Evolutionary conservation across 2,113 vertebrate genomes (phyloP).

Genomic region (Bujurquina vittata): DNA sequence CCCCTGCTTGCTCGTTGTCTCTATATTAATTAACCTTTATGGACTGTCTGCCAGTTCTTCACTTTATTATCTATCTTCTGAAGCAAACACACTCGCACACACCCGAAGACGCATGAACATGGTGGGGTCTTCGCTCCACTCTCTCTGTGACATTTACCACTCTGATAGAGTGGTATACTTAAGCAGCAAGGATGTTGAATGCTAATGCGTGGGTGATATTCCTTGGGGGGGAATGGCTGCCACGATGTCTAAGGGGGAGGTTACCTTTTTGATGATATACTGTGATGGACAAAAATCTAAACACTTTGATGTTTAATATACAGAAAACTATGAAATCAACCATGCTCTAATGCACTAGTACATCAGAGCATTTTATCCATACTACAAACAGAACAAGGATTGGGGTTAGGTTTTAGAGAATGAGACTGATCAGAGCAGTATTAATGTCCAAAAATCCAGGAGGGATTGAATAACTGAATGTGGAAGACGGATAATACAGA

Average conservation of each 20-base stretch:
- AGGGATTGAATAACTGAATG: not conserved
- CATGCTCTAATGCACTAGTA: not conserved
- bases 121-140: constrained; percentile 44
- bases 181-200: constrained; percentile 54
- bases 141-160: constrained; percentile 79
- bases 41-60: constrained; percentile 73
- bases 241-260: not conserved
- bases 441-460: not conserved
- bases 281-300: not conserved
- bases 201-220: constrained; percentile 30
- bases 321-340: not conserved
- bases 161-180: constrained; percentile 69
- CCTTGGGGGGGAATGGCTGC: not conserved
- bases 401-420: not conserved
- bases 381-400: not conserved
- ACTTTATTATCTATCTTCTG: constrained; percentile 61
- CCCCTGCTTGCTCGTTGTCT: constrained; percentile 55
- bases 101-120: constrained; percentile 1
- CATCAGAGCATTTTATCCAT: not conserved
- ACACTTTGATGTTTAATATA: not conserved
- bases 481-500: constrained; percentile 7
- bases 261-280: not conserved
- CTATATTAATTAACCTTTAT: constrained; percentile 83
- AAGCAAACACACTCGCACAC: constrained; percentile 7
- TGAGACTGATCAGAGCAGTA: not conserved